Base-by-base conservation (phyloP, 1,140 invertebrate species). In the Phymorhynchus buccinoides region DNA sequence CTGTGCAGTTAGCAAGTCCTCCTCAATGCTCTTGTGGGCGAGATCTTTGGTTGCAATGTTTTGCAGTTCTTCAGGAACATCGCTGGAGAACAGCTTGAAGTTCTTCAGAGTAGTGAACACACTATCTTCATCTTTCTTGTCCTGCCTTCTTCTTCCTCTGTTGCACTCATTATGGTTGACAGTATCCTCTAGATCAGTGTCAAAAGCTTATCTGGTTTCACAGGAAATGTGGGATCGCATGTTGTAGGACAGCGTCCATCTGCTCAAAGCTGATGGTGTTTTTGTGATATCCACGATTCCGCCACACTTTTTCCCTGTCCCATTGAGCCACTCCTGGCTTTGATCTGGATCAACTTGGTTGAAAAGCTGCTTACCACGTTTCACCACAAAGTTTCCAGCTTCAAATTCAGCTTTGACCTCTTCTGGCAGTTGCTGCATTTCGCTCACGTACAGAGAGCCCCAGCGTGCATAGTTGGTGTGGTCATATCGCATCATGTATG, bases 161-260 rank as follows among this genome's bases (percentile, higher is more conserved):
- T 48, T 56, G n/a, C n/a, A 30, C 12, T 82, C 80, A n/a, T 82
- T 82, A 42, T 52, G 80, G 22, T 39, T 30, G 56, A 56, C n/a
- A 9, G 9, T 30, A 30, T 66, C 35, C 7, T 66, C 80, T 9
- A n/a, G 42, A 39, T n/a, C 37, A n/a, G 3, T 32, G 44, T 56
- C 7, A n/a, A 32, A 56, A 22, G 16, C 44, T 82, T 62, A 16
- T 66, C 62, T 22, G 1, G 62, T 66, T 30, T 82, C 37, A 32
- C 35, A n/a, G 27, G 80, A 37, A 32, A 56, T 82, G 6, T 14
- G 42, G 4, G 48, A n/a, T 30, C 48, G 48, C 30, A 82, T 48
- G n/a, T 82, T 82, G 37, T 35, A 82, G 32, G 80, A 82, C 27
- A 82, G 44, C 16, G 80, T 62, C 80, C 80, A 82, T 66, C 80